Percentiles rank a stretch among this genome's conserved stretches.
Conservation (phyloP, 2,113 vertebrate species). For the Cynocephalus volans region DNA sequence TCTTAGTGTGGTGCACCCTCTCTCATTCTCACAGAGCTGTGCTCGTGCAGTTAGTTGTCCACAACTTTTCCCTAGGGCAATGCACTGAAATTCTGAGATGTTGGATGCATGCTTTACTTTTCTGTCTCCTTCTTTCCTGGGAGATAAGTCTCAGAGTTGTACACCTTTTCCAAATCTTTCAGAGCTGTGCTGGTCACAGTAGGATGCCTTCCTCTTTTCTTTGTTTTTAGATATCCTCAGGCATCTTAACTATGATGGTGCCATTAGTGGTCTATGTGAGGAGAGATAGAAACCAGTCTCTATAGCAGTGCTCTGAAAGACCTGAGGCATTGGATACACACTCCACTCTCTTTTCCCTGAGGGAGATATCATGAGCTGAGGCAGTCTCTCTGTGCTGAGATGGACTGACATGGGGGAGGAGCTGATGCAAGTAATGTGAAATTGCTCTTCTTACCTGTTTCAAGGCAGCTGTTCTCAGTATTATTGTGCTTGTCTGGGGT, state of each 20-base stretch:
- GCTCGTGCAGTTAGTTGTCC: not conserved
- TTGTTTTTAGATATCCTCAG: not conserved
- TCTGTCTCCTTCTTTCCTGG: not conserved
- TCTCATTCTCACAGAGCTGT: not conserved
- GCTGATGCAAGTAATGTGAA: not conserved
- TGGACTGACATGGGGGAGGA: not conserved
- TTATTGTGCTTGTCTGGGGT: not conserved
- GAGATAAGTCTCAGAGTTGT: not conserved
- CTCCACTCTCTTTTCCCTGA: not conserved
- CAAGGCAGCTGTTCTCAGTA: not conserved
- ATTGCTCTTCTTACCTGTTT: not conserved
- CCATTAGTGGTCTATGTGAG: not conserved
- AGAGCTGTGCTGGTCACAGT: not conserved
- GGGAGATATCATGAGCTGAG: not conserved
- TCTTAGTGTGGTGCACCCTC: not conserved
- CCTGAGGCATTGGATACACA: not conserved
- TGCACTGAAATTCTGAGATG: not conserved
- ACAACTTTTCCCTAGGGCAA: not conserved
- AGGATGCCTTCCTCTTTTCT: not conserved
- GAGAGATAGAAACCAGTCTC: not conserved
- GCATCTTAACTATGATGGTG: not conserved
- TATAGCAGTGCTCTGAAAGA: not conserved
- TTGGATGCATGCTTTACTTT: not conserved
- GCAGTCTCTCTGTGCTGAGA: not conserved
- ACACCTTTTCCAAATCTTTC: not conserved